Conservation (phyloP, 2,113 vertebrate genomes). For the Onychorhynchus coronatus region DNA sequence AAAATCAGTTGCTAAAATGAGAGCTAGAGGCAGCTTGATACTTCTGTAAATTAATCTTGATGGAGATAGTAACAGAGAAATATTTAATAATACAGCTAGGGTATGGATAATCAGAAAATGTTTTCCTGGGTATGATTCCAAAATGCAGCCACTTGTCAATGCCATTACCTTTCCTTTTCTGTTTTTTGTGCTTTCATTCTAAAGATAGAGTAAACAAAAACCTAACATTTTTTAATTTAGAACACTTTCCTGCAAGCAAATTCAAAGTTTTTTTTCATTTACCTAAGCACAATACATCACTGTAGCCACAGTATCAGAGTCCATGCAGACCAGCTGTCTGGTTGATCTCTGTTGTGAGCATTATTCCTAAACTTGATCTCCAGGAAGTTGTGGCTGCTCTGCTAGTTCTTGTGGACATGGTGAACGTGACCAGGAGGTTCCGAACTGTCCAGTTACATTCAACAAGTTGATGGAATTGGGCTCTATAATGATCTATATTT, state of each 20-base stretch:
- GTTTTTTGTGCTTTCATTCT: not conserved
- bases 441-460: not conserved
- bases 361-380: not conserved
- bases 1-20: not conserved
- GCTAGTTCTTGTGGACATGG: not conserved
- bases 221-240: not conserved
- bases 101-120: not conserved
- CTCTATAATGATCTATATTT: not conserved
- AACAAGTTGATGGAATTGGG: not conserved
- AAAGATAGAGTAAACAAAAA: not conserved
- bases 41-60: not conserved
- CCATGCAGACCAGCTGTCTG: not conserved
- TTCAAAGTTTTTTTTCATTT: not conserved
- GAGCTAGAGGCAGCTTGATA: not conserved
- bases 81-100: not conserved
- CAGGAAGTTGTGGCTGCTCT: not conserved
- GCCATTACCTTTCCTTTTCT: not conserved
- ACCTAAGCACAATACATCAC: not conserved
- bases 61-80: not conserved
- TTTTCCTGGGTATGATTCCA: not conserved
- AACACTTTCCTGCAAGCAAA: not conserved
- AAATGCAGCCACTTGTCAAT: not conserved
- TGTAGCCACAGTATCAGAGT: not conserved
- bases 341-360: accelerated
- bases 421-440: not conserved